Evolutionary conservation across 2,888 invertebrate genomes (phyloP).

Genomic region (Carterocephalus palaemon): DNA sequence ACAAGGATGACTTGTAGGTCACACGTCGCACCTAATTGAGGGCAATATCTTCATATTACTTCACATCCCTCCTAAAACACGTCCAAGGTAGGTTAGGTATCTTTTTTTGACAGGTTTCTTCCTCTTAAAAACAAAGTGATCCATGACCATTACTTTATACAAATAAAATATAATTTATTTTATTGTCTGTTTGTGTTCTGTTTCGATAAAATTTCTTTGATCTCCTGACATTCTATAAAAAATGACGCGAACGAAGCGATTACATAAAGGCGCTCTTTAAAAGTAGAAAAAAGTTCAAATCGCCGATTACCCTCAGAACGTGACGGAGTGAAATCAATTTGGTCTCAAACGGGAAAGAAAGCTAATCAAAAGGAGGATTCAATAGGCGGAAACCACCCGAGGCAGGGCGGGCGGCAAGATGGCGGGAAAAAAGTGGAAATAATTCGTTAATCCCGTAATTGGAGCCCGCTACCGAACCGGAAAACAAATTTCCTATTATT

Average conservation of each 20-base stretch:
- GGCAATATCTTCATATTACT: no score
- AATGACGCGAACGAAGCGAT: no score
- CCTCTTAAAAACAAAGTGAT: no score
- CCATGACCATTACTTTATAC: no score
- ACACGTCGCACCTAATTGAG: no score
- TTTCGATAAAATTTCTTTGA: constrained; percentile 2
- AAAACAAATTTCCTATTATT: constrained; percentile 79
- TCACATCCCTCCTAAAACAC: no score
- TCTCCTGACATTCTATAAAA: no score
- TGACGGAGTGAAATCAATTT: constrained; percentile 62
- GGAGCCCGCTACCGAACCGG: constrained; percentile 78
- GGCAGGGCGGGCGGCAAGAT: constrained; percentile 50
- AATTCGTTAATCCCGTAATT: constrained; percentile 79
- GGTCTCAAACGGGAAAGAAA: constrained; percentile 71
- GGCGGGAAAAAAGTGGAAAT: constrained; percentile 73
- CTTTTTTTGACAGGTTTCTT: no score
- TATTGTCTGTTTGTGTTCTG: neutral
- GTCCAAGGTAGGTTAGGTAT: no score
- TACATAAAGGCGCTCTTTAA: constrained; percentile 38
- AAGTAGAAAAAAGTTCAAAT: constrained; percentile 54
- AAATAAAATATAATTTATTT: no score
- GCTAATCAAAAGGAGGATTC: constrained; percentile 74
- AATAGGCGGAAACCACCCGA: constrained; percentile 73
- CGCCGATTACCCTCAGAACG: constrained; percentile 54
- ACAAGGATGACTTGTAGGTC: no score